phyloP scores from a whole-genome alignment of 2,113 vertebrate species.

The Albula glossodonta region DNA sequence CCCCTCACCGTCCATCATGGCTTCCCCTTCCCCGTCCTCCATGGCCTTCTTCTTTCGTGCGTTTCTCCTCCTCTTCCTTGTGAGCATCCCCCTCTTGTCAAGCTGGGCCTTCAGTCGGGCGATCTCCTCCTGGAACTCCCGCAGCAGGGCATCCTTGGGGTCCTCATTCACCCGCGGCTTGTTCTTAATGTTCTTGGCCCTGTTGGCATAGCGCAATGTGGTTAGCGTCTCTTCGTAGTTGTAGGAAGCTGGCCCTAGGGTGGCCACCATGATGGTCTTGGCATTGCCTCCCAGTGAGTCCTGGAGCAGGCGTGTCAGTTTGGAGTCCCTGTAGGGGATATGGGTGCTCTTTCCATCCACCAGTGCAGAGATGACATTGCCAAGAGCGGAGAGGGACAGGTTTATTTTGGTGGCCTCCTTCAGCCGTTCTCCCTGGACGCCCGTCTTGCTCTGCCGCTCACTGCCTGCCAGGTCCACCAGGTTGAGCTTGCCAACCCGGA shows the following conservation, averaged over 20 bases:
- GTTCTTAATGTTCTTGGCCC: conserved; percentile 98
- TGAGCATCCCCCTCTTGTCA: conserved; percentile 82
- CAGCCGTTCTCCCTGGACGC: conserved; percentile 83
- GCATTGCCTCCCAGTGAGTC: conserved; percentile 96
- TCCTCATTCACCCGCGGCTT: conserved; percentile 95
- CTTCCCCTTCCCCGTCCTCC: conserved; percentile 43
- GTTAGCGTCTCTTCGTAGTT: conserved; percentile 94
- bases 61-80: conserved; percentile 78
- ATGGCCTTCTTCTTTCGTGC: conserved; percentile 55
- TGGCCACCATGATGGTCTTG: conserved; percentile 97
- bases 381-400: conserved; percentile 91
- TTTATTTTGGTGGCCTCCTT: conserved; percentile 98
- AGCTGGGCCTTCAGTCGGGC: conserved; percentile 89
- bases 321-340: conserved; percentile 95
- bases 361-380: conserved; percentile 92
- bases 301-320: conserved; percentile 92
- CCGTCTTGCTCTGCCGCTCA: conserved; percentile 88
- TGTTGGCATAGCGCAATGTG: conserved; percentile 91
- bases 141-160: conserved; percentile 91
- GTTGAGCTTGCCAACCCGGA: conserved; percentile 94
- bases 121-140: conserved; percentile 95
- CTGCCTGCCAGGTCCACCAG: conserved; percentile 95
- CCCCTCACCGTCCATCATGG: conserved; percentile 66
- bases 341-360: conserved; percentile 90
- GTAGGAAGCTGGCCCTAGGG: conserved; percentile 84